Evolutionary conservation across 2,797 vertebrate species (phyloP).

Genomic region (Brotula barbata): DNA sequence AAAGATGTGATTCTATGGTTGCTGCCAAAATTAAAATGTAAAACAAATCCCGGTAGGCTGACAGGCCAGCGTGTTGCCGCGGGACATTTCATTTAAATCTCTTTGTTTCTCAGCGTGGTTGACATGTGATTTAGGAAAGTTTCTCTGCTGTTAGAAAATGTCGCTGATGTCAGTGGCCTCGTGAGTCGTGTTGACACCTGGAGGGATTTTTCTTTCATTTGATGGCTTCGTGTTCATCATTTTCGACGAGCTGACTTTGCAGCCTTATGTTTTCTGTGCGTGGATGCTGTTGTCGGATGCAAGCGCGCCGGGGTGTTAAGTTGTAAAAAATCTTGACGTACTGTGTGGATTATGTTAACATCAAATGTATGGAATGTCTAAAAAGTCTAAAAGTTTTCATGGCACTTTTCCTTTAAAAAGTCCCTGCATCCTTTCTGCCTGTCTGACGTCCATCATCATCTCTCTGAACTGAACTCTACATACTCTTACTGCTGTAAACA

Average conservation of each 20-base stretch:
- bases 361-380: too few species aligned
- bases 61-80: slow-evolving; percentile 36
- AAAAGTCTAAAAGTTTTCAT: too few species aligned
- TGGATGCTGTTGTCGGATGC: background rate
- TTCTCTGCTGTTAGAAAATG: slow-evolving; percentile 16
- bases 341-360: too few species aligned
- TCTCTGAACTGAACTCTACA: background rate
- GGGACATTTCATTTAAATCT: slow-evolving; percentile 40
- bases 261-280: background rate
- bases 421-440: too few species aligned
- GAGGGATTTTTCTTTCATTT: background rate
- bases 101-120: slow-evolving; percentile 33
- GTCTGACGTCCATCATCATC: background rate
- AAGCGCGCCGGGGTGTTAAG: too few species aligned
- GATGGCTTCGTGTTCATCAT: background rate
- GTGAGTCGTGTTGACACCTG: slow-evolving; percentile 19
- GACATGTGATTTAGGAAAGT: slow-evolving; percentile 24
- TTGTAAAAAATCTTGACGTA: too few species aligned
- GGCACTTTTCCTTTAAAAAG: too few species aligned
- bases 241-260: background rate
- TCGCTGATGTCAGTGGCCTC: slow-evolving; percentile 5
- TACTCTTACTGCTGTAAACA: background rate
- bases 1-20: slow-evolving; percentile 53
- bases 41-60: slow-evolving; percentile 42
- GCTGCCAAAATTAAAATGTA: slow-evolving; percentile 58